phyloP scores from a whole-genome alignment of 2,113 vertebrate species.

The Dicaeum eximium region DNA sequence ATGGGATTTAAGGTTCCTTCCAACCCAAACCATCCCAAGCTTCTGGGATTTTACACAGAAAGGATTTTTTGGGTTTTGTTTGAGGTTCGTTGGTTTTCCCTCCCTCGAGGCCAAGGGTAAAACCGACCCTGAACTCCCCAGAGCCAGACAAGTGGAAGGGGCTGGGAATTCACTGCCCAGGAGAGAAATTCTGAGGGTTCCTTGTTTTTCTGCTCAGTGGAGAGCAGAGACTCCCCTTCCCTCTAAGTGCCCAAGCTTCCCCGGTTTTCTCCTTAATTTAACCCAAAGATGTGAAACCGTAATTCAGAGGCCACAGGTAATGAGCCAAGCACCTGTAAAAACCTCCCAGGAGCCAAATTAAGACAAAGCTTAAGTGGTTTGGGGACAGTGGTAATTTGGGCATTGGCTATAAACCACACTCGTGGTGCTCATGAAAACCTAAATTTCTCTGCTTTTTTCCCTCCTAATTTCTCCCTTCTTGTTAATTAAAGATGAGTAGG shows the following conservation, averaged over 20 bases:
- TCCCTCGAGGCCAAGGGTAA: background rate
- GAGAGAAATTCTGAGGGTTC: background rate
- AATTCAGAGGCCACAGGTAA: background rate
- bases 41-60: background rate
- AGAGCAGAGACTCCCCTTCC: background rate
- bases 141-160: background rate
- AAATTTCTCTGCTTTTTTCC: accelerated
- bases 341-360: background rate
- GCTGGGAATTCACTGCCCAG: background rate
- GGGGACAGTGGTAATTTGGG: background rate
- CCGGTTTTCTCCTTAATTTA: background rate
- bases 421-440: accelerated
- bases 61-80: accelerated
- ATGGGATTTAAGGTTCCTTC: background rate
- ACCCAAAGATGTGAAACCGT: background rate
- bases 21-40: background rate
- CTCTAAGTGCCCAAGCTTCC: background rate
- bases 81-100: background rate
- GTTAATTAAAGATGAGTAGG: background rate
- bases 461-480: background rate
- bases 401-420: background rate
- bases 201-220: background rate
- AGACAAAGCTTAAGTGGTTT: background rate
- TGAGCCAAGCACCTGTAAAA: background rate
- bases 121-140: background rate